Percentiles rank a stretch among this genome's conserved stretches.
Conservation (phyloP, 2,113 vertebrate species). For the Sarotherodon lohbergeri region DNA sequence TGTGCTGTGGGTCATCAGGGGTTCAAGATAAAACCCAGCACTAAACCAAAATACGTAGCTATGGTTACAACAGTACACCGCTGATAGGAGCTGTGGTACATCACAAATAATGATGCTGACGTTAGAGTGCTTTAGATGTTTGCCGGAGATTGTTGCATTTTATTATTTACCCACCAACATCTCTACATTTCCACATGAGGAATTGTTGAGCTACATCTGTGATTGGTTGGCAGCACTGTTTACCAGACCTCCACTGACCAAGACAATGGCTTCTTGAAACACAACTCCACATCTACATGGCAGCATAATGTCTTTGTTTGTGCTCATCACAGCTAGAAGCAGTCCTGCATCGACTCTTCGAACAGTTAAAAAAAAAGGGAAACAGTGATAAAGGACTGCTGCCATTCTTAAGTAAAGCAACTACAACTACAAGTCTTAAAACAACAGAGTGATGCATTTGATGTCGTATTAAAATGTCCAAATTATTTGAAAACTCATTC, state of each 20-base stretch:
- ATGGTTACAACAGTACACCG: conserved; percentile 6
- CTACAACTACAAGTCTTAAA: neutral
- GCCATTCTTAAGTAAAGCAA: neutral
- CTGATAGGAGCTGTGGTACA: neutral
- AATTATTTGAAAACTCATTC: neutral
- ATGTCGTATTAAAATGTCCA: neutral
- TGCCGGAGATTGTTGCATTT: neutral
- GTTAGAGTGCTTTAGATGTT: neutral
- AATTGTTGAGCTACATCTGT: neutral
- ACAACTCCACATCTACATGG: neutral
- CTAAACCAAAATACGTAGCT: conserved; percentile 7
- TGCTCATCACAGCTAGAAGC: neutral
- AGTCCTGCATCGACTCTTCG: neutral
- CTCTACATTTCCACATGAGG: neutral
- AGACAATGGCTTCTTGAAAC: neutral
- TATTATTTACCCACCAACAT: neutral
- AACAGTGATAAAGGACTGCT: neutral
- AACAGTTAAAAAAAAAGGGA: neutral
- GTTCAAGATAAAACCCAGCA: conserved; percentile 27
- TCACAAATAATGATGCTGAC: neutral
- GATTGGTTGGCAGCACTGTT: neutral
- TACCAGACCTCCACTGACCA: neutral
- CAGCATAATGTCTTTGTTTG: neutral
- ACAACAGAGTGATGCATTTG: neutral
- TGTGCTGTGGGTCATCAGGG: conserved; percentile 13